Base-by-base conservation (phyloP, 1,140 invertebrate genomes). In the Mamestra configurata region DNA sequence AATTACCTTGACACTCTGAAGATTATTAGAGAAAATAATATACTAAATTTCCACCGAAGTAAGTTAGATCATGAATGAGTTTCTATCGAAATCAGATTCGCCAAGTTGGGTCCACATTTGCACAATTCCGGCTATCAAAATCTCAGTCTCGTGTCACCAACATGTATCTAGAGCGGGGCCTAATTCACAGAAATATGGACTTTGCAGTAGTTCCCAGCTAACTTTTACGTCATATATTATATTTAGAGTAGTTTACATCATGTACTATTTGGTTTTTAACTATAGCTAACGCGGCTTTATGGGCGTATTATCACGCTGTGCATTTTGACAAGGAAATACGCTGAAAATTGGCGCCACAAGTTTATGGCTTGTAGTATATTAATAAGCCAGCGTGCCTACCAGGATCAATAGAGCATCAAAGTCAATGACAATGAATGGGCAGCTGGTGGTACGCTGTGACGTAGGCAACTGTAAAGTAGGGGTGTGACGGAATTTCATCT, bases 381-480 rank as follows among this genome's bases (percentile, higher is more conserved):
- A 80, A 84, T 83, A 83, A 77, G 59, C 77, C 22, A 27, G 79
- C 22, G 49, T 72, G 75, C 43, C 73, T 35, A 53, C 55, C 59
- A 82, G 83, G 88, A 89, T 91, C 87, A 87, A 89, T 87, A 79
- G 70, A 77, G 84, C 85, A 84, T 88, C 89, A 86, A 82, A 87
- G 84, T 84, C 85, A 89, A 88, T 87, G 88, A 85, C 88, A 87
- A 90, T 83, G 84, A 90, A 87, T 88, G 83, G 84, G 55, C 84
- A 82, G 76, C 80, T 77, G 61, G 57, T 66, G 75, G 59, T 40
- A 64, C 55, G 46, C 18, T 40, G 57, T 77, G 57, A 40, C 61
- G 27, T 53, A 31, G 27, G 1, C 27, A 5, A 31, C 27, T n/a
- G n/a, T n/a, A n/a, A n/a, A 31, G 27, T 5, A 31, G 27, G 27